phyloP scores from a whole-genome alignment of 2,797 vertebrate species.

The Acestrorhynchus altus region DNA sequence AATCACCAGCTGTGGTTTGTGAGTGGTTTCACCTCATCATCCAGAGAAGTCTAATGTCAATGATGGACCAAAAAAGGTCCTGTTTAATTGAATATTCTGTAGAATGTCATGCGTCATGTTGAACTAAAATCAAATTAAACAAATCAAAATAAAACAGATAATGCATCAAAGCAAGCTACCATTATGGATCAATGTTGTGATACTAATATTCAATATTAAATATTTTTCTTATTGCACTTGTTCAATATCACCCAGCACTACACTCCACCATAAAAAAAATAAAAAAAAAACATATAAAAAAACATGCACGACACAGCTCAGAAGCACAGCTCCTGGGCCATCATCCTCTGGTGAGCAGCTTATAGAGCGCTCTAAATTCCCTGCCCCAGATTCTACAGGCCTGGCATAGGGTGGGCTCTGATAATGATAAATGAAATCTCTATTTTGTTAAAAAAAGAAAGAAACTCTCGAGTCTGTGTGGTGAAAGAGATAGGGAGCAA shows the following conservation, averaged over 20 bases:
- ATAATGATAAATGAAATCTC: constrained; percentile 64
- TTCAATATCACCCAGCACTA: constrained; percentile 7
- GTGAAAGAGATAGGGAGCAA: constrained; percentile 17
- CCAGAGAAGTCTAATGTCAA: no score
- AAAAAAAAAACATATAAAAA: constrained; percentile 28
- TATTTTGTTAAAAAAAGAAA: background rate
- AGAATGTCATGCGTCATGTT: no score
- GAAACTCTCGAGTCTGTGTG: background rate
- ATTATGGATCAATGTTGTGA: background rate
- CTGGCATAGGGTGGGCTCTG: constrained; percentile 47
- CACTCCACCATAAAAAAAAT: background rate
- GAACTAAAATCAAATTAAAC: no score
- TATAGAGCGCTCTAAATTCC: constrained; percentile 56
- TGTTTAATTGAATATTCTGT: no score
- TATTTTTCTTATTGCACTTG: background rate
- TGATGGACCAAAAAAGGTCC: no score
- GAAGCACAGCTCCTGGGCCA: constrained; percentile 25
- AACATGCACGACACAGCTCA: constrained; percentile 14
- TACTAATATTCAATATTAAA: no score
- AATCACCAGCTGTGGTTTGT: no score
- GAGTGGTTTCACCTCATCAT: no score
- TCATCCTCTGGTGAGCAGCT: constrained; percentile 22
- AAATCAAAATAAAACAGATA: no score
- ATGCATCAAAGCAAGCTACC: no score
- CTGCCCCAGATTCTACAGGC: constrained; percentile 70